phyloP scores from a whole-genome alignment of 2,113 vertebrate genomes.

The Chrysemys picta region DNA sequence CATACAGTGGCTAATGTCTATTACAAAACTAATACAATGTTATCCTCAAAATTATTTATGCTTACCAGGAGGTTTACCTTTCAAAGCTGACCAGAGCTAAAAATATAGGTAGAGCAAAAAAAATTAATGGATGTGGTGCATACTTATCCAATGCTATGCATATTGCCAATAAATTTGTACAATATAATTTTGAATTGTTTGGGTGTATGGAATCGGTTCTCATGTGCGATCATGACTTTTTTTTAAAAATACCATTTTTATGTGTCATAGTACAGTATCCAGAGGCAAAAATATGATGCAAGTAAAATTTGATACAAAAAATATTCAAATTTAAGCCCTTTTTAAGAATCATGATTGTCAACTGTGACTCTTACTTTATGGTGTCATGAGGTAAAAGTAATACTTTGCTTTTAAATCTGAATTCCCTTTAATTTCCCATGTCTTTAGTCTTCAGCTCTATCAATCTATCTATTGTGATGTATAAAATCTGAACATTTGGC shows the following conservation, averaged over 20 bases:
- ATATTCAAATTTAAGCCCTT: not conserved
- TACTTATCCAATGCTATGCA: not conserved
- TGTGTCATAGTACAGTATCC: not conserved
- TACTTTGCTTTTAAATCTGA: not conserved
- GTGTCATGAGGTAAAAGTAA: not conserved
- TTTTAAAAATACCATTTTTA: not conserved
- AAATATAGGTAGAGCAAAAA: not conserved
- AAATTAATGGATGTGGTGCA: not conserved
- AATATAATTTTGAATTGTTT: not conserved
- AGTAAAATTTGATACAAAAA: not conserved
- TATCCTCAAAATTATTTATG: not conserved
- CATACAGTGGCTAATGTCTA: not conserved
- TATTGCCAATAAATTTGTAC: not conserved
- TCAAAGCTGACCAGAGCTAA: accelerated
- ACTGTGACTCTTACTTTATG: not conserved
- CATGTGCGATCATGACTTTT: not conserved
- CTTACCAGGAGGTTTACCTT: not conserved
- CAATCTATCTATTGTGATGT: not conserved
- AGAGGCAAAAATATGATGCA: not conserved
- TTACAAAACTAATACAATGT: not conserved
- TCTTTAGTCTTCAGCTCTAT: not conserved
- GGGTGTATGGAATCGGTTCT: not conserved
- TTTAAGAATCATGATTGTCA: not conserved
- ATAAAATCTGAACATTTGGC: not conserved
- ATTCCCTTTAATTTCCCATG: not conserved